phyloP scores from a whole-genome alignment of 2,797 vertebrate genomes.

The Heliangelus exortis region DNA sequence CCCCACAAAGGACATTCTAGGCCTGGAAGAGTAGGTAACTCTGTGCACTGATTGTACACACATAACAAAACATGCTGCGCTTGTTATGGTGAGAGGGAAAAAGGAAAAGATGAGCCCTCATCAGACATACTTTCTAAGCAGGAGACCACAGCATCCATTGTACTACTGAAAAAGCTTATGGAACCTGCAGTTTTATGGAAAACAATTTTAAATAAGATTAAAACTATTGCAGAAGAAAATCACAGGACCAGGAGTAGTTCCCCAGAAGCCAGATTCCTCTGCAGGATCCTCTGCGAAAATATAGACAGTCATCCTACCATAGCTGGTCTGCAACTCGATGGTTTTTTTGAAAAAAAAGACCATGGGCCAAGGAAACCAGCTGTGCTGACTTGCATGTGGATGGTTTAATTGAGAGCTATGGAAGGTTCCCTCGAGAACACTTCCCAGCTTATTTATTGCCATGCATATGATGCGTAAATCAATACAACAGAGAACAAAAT shows the following conservation, averaged over 20 bases:
- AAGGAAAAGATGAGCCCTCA: neutral
- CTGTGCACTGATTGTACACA: neutral
- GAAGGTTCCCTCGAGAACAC: accelerated
- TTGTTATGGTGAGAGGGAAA: neutral
- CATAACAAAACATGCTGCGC: neutral
- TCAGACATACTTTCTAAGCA: neutral
- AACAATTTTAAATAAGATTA: neutral
- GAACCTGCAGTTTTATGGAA: neutral
- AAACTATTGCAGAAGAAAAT: neutral
- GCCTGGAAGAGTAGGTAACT: neutral
- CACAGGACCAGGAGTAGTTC: neutral
- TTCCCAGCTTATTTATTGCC: neutral
- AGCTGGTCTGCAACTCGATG: neutral
- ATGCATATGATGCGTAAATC: neutral
- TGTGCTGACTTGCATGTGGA: neutral
- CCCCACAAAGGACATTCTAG: neutral
- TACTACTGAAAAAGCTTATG: neutral
- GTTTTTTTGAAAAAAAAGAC: neutral
- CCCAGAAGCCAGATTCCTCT: neutral
- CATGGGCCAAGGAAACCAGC: neutral
- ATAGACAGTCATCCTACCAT: neutral
- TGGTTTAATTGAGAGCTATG: neutral
- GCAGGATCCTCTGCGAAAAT: neutral
- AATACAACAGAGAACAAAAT: neutral
- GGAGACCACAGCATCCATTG: accelerated